Conservation (phyloP, 2,113 vertebrate genomes). For the Ondatra zibethicus region DNA sequence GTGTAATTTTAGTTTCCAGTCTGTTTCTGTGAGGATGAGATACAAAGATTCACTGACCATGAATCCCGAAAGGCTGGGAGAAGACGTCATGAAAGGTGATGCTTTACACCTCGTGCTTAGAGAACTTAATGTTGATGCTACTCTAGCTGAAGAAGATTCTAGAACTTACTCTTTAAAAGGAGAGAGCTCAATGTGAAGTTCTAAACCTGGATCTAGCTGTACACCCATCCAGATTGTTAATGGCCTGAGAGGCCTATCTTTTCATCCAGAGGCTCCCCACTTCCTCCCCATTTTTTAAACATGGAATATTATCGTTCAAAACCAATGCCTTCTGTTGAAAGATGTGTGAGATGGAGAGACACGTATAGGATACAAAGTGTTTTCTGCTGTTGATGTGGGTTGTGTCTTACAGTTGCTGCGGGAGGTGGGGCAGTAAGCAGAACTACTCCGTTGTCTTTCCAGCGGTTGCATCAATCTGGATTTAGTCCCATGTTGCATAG, state of each 20-base stretch:
- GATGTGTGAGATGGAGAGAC: background rate
- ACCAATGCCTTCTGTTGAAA: background rate
- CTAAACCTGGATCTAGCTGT: background rate
- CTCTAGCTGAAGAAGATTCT: background rate
- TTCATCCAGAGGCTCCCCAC: background rate
- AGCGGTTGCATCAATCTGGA: background rate
- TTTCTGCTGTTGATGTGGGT: background rate
- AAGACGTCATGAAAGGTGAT: constrained; percentile 25
- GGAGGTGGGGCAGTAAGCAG: background rate
- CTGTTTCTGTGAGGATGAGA: background rate
- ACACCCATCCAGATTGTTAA: background rate
- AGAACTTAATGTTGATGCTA: background rate
- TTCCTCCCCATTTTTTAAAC: background rate
- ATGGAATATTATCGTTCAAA: too few species aligned
- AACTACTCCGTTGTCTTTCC: background rate
- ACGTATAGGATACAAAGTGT: background rate
- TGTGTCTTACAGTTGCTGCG: background rate
- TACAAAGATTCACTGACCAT: background rate
- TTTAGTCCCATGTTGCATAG: background rate
- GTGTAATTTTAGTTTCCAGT: constrained; percentile 33
- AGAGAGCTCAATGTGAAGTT: background rate
- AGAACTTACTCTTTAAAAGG: background rate
- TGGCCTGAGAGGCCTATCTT: background rate
- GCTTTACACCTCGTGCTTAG: background rate
- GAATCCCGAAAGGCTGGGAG: background rate